Evolutionary conservation across 2,888 invertebrate genomes (phyloP).

Genomic region (Epirrhoe tristata): DNA sequence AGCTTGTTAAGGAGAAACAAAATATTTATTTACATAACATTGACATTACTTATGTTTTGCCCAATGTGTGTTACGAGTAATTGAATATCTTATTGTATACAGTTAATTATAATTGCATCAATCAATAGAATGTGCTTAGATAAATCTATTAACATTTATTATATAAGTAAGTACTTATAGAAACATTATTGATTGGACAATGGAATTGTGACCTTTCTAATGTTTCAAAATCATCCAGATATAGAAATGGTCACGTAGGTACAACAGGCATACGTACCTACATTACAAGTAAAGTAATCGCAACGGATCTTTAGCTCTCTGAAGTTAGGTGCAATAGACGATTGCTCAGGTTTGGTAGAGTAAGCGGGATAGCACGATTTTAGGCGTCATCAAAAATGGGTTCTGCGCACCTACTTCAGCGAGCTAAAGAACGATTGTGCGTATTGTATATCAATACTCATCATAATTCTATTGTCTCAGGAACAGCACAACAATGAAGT

Average conservation of each 20-base stretch:
- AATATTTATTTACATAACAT: conserved; percentile 25
- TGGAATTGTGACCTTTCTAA: conserved; percentile 24
- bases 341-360: too few species aligned
- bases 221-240: conserved; percentile 18
- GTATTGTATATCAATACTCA: too few species aligned
- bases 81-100: conserved; percentile 41
- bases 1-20: background rate
- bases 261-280: background rate
- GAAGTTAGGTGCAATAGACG: too few species aligned
- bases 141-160: conserved; percentile 39
- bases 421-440: too few species aligned
- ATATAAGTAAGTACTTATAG: conserved; percentile 31
- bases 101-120: conserved; percentile 40
- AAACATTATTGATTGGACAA: conserved; percentile 25
- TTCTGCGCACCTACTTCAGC: too few species aligned
- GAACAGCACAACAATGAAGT: too few species aligned
- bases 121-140: conserved; percentile 30
- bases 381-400: too few species aligned
- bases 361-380: too few species aligned
- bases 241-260: background rate
- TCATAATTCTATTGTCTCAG: too few species aligned
- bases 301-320: too few species aligned
- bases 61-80: conserved; percentile 27
- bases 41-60: conserved; percentile 22
- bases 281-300: too few species aligned